Evolutionary conservation across 2,113 vertebrate genomes (phyloP), one percentile per base, ranked within the genome.

Genomic region (Edolisoma coerulescens): DNA sequence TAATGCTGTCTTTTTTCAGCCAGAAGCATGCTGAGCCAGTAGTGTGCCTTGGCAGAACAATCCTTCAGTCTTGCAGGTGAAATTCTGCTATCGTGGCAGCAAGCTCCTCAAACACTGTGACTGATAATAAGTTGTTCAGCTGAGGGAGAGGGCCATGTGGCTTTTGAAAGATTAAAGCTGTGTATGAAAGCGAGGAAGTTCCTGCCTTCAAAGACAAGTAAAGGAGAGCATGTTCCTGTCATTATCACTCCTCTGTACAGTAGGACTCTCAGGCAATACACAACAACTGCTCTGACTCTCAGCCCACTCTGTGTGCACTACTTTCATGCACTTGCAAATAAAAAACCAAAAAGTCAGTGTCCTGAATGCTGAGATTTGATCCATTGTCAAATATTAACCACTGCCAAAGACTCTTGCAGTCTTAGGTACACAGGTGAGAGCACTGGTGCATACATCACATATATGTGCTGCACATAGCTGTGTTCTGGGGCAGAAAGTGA

Each of bases 101-200:
- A 67, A 73, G 37, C 20, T 69, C 59, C 74, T 79, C 49, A 35
- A 68, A 78, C 47, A 19, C 30, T 13, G 4, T 57, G 39, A 47
- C 47, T 71, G 77, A 79, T 87, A 78, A 67, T 0, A 1, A 1
- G 33, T 42, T 64, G 16, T 70, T 74, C 78, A 60, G 30, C 73
- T 84, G 70, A 95, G 24, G 41, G 70, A 87, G 35, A 45, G 42
- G 19, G 10, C 27, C 56, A 35, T 14, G 61, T 37, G n/a, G 56
- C 53, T 94, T 87, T 69, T 91, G 87, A 90, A 73, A 90, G 78
- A 73, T 90, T 75, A 82, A 93, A 94, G 64, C 42, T 42, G 30
- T 39, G 16, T 44, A 33, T 67, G 32, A 89, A 95, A 71, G 42
- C n/a, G 42, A 87, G 61, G 87, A 87, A 75, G 32, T 32, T 87